Evolutionary conservation across 1,140 invertebrate genomes (phyloP).

Genomic region (Reticulitermes speratus): DNA sequence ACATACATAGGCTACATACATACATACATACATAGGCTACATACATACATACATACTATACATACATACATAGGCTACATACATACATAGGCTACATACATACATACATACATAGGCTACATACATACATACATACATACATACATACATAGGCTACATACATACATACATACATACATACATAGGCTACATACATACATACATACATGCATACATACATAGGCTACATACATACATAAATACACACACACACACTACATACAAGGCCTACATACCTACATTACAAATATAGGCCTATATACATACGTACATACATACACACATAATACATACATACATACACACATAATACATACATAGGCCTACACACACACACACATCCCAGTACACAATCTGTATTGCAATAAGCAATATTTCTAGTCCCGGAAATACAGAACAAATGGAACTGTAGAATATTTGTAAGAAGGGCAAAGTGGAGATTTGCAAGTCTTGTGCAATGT

Average conservation of each 20-base stretch:
- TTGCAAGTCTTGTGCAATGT: no score
- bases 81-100: neutral
- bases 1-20: neutral
- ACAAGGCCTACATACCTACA: neutral
- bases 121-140: constrained; percentile 15
- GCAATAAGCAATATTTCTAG: no score
- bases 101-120: neutral
- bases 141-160: neutral
- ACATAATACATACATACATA: no score
- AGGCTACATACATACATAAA: neutral
- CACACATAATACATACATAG: neutral
- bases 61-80: neutral
- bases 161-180: constrained; percentile 15
- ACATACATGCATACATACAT: neutral
- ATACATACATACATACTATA: constrained; percentile 1
- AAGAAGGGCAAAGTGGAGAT: no score
- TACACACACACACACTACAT: neutral
- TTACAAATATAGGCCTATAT: neutral
- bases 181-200: no score
- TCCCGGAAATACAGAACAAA: no score
- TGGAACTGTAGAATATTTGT: no score
- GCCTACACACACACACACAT: neutral
- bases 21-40: constrained; percentile 10
- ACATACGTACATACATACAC: constrained; percentile 16
- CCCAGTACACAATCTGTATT: no score